Conservation (phyloP, 2,113 vertebrate genomes). For the Atrichornis clamosus region DNA sequence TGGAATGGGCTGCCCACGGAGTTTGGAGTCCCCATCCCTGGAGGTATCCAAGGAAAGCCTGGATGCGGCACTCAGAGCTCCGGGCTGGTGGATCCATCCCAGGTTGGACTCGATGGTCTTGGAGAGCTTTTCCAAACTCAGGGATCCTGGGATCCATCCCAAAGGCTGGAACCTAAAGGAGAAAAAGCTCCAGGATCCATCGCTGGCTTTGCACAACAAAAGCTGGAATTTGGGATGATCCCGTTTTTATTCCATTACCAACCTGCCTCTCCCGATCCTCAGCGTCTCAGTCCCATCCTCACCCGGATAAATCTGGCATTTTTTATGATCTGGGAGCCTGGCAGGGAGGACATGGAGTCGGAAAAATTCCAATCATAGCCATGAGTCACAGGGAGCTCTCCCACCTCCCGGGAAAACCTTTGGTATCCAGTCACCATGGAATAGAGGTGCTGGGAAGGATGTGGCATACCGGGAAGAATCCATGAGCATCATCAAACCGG, state of each 20-base stretch:
- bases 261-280: background rate
- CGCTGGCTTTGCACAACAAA: rapidly evolving
- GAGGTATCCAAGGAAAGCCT: background rate
- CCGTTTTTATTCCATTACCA: background rate
- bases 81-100: background rate
- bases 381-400: background rate
- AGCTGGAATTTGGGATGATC: background rate
- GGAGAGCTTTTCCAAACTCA: background rate
- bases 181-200: background rate
- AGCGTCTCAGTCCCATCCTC: too few relatives aligned
- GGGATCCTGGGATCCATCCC: background rate
- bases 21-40: background rate
- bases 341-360: background rate
- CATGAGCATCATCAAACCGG: background rate
- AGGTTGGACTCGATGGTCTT: background rate
- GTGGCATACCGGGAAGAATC: background rate
- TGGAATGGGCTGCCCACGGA: too few relatives aligned
- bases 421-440: rapidly evolving
- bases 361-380: background rate
- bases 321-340: background rate
- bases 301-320: background rate
- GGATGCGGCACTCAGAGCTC: background rate
- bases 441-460: background rate
- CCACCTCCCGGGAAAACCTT: background rate
- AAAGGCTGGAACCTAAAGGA: background rate